Base-by-base conservation (phyloP, 2,888 invertebrate species). In the Drosophila meridiana region DNA sequence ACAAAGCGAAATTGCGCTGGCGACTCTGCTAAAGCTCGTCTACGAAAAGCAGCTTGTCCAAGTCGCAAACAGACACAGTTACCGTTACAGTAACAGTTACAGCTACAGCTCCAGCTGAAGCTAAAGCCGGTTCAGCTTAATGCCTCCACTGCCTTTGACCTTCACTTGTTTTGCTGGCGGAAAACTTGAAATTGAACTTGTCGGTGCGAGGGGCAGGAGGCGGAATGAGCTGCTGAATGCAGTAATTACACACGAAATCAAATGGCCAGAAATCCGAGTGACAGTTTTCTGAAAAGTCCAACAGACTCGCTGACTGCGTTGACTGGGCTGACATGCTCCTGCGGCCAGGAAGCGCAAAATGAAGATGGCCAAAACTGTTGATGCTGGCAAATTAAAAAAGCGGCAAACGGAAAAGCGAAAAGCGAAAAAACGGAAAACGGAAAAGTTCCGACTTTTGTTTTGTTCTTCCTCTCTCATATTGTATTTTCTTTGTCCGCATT, bases 161-260 rank as follows among this genome's bases (percentile, higher is more conserved):
- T 72, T 65, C 14, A 59, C 30, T 42, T 14, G 32, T 66, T 50
- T 20, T 20, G 69, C 28, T 53, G 48, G 48, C 60, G 83, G 57
- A 73, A 75, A 80, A 86, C 78, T 80, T 73, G 81, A 72, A 89
- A 87, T 81, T 81, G 87, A 87, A 89, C 78, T 69, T 79, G 75
- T 42, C 6, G 50, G 32, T 9, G 5, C n/a, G 40, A 11, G 1
- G 9, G 7, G 2, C 6, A 40, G 13, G 36, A 2, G 13, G 13
- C 13, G 7, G 53, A 26, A 6, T n/a, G 53, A 72, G 48, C 48
- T 13, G 63, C 42, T 77, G 62, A 65, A 58, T 66, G 66, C 57
- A 71, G 87, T 83, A 84, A 84, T 84, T 84, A 89, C 89, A 83
- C 67, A 69, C 62, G 64, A 84, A 87, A 87, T 89, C 84, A 84